Evolutionary conservation across 2,797 vertebrate genomes (phyloP), one percentile per base, ranked within the genome.

Genomic region (Bradypodion pumilum): DNA sequence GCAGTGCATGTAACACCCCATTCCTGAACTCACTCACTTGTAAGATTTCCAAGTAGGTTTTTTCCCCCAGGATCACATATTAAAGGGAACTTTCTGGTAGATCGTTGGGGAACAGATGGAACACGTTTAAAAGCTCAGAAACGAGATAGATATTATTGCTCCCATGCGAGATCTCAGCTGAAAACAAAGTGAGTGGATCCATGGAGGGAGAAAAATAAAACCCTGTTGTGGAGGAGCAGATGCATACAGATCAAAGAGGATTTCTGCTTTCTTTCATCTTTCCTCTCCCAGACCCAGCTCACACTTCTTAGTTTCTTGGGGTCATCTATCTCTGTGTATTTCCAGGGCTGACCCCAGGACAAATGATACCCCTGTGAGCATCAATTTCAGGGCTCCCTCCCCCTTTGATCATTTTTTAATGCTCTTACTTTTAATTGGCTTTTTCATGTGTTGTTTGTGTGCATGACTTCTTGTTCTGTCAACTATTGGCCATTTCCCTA

Each of bases 81-180:
- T 88, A 82, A 90, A 84, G 66, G 23, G 78, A 77, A 89, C 35
- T 77, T 88, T 66, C 60, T 74, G 46, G 46, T 42, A 35, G 88
- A 90, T 73, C 85, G 82, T 92, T 91, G 85, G 86, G 91, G 92
- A 94, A 91, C 84, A 85, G 81, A 74, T 92, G 88, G 87, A 87
- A 90, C 85, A 89, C 88, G 90, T 91, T 56, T 91, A 90, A 29
- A 88, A 82, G 88, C 87, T 78, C 90, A 87, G 63, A 78, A n/a
- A 84, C 86, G 72, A 32, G 68, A 91, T 92, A 90, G 88, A 84
- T 81, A 32, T 80, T 86, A 81, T 79, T 91, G 85, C 89, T 92
- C 91, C 90, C 92, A 89, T n/a, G 87, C 92, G 92, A 92, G 81
- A 91, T 89, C 85, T 92, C 91, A 91, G 87, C 87, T 85, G 40